Evolutionary conservation across 2,888 invertebrate species (phyloP).

Genomic region (Heliothis peltigera): DNA sequence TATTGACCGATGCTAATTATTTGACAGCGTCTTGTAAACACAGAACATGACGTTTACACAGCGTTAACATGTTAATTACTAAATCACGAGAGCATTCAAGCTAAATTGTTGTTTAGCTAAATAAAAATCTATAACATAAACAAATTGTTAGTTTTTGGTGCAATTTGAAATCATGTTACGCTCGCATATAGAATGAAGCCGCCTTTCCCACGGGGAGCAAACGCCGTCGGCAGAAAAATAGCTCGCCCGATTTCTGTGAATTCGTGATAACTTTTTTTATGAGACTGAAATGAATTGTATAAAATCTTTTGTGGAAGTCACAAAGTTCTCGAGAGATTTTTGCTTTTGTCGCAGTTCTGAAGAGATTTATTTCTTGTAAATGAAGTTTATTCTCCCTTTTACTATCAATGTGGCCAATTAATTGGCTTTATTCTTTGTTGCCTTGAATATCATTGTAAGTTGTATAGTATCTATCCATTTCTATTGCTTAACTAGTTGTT

Average conservation of each 20-base stretch:
- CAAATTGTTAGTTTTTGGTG: constrained; percentile 38
- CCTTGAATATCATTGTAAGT: neutral
- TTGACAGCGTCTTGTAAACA: constrained; percentile 79
- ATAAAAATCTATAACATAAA: constrained; percentile 1
- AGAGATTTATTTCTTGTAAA: constrained; percentile 81
- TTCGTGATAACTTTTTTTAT: constrained; percentile 87
- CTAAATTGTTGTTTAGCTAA: constrained; percentile 41
- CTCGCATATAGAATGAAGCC: constrained; percentile 67
- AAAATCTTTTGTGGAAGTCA: constrained; percentile 86
- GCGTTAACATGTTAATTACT: constrained; percentile 69
- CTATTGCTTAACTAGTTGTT: constrained; percentile 26
- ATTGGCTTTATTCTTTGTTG: constrained; percentile 33
- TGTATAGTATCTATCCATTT: neutral
- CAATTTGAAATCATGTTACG: constrained; percentile 51
- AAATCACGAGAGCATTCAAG: constrained; percentile 53
- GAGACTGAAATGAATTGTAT: constrained; percentile 87
- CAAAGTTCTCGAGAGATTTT: constrained; percentile 82
- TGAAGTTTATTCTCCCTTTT: constrained; percentile 71
- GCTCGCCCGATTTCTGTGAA: constrained; percentile 84
- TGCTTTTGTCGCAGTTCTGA: constrained; percentile 79
- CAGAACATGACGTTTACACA: constrained; percentile 67
- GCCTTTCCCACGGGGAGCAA: constrained; percentile 81
- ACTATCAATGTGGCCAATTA: constrained; percentile 55
- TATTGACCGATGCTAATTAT: constrained; percentile 84
- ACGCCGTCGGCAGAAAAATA: constrained; percentile 83